These are phyloP conservation scores for Glareola pratincola DNA, from an alignment of 2,113 vertebrate species.

Conservation along the genomic window DNA sequence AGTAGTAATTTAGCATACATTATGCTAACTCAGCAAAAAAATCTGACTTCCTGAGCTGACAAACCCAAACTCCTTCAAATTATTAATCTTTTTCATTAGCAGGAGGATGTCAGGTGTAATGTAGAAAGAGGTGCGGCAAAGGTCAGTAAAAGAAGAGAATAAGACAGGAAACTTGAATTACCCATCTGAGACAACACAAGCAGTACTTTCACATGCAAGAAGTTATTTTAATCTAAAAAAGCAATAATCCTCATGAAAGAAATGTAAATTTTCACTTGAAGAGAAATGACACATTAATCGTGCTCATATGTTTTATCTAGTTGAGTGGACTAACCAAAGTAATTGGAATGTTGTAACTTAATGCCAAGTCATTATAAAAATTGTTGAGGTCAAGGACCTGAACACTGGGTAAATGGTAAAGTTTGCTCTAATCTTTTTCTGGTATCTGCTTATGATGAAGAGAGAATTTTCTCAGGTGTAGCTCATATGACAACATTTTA, in stretches of 20 bases:
- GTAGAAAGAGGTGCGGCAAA: neutral
- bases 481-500: neutral
- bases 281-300: neutral
- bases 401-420: neutral
- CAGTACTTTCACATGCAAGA: neutral
- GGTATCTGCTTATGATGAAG: neutral
- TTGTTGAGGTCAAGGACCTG: neutral
- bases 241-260: neutral
- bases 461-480: neutral
- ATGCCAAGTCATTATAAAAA: neutral
- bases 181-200: neutral
- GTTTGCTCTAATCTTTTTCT: neutral
- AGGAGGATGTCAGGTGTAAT: neutral
- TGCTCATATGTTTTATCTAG: neutral
- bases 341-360: neutral
- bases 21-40: constrained; percentile 1
- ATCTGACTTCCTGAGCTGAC: neutral
- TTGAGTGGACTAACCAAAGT: neutral
- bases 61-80: neutral
- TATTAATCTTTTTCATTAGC: neutral
- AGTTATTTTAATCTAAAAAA: neutral
- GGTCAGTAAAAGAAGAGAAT: neutral
- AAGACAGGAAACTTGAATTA: neutral
- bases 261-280: neutral
- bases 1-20: neutral